Evolutionary conservation across 2,888 invertebrate genomes (phyloP), one percentile per base, ranked within the genome.

Genomic region (Rhorus exstirpatorius): DNA sequence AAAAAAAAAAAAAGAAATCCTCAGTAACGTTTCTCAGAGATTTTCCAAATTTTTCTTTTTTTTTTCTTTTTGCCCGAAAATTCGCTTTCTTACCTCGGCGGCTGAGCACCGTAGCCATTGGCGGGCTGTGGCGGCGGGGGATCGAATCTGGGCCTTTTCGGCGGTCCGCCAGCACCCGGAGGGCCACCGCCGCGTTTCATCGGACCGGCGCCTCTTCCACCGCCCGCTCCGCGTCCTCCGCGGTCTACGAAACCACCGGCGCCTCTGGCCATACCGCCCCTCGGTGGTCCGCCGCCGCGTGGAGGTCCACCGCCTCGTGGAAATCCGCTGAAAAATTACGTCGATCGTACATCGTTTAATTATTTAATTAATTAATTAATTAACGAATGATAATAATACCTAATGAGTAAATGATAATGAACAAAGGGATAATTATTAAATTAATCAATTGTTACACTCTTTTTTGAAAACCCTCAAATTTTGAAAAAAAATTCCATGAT

Each of bases 81-180:
- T 10, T 38, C 8, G 10, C 38, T 38, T 41, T 49, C 19, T 38
- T 86, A 84, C 88, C 85, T 71, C 55, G 90, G 87, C 17, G 90
- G 85, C 83, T 91, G 91, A 17, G 90, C 85, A 0, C 89, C 91
- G 63, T 92, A 93, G 4, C 93, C 93, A 61, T 93, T 93, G 8
- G 91, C 88, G 1, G 92, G 88, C 35, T 92, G 93, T 21, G 89
- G 87, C 35, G 91, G 88, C 2, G 92, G 89, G 17, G 86, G 90
- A 79, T 93, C 93, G 55, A 92, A 93, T 85, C 93, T 89, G 84
- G 95, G 94, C 88, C 94, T 93, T 85, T 95, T 94, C 84, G 94
- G 94, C 91, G 95, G 95, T 90, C 94, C 94, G 91, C 94, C 93
- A 88, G 94, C 94, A 89, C 94, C 93, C 89, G 94, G 94, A 91